These are phyloP conservation scores for Oryzias javanicus DNA, from an alignment of 2,113 vertebrate species.

Conservation along the genomic window DNA sequence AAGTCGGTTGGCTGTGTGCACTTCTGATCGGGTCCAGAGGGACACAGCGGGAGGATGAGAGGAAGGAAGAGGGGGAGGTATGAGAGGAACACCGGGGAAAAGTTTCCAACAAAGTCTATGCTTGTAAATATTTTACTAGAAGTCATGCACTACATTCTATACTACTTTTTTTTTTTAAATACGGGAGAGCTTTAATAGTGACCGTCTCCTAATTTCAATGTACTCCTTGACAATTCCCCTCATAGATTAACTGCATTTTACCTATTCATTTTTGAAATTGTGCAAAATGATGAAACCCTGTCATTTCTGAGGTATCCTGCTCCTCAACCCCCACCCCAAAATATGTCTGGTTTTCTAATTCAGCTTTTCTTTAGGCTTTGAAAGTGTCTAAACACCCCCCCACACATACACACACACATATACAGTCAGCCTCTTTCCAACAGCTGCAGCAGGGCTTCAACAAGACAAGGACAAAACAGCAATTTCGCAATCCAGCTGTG, in stretches of 20 bases:
- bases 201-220: too few species aligned
- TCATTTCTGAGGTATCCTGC: too few species aligned
- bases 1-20: conserved; percentile 55
- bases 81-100: conserved; percentile 9
- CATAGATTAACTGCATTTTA: too few species aligned
- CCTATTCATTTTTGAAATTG: too few species aligned
- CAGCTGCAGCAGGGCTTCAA: not conserved
- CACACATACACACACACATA: not conserved
- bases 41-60: conserved; percentile 29
- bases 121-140: too few species aligned
- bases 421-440: not conserved
- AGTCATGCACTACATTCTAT: too few species aligned
- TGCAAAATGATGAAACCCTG: too few species aligned
- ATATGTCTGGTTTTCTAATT: not conserved
- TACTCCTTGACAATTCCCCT: too few species aligned
- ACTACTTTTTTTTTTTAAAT: too few species aligned
- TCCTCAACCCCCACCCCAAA: too few species aligned
- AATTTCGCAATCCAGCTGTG: not conserved
- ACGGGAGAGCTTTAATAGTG: too few species aligned
- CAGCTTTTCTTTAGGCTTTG: not conserved
- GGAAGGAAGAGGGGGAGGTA: conserved; percentile 37
- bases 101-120: not conserved
- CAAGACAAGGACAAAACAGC: not conserved
- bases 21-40: conserved; percentile 41
- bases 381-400: not conserved